phyloP scores from a whole-genome alignment of 2,888 invertebrate species.

The Thereva unica region DNA sequence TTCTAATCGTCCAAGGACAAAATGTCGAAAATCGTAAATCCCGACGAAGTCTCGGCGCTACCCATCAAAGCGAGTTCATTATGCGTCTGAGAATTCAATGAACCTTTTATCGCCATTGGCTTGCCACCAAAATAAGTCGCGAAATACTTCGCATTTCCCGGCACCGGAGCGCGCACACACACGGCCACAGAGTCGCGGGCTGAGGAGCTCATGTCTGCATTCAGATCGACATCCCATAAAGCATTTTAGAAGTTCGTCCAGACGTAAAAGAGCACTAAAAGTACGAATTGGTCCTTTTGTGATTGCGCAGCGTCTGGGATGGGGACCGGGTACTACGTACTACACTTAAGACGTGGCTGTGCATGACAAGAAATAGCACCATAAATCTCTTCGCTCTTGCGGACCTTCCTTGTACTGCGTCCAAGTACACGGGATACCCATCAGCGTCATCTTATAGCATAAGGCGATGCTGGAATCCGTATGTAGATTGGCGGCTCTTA shows the following conservation, averaged over 20 bases:
- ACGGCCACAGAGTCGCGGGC: too few relatives aligned
- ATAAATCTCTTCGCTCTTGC: neutral
- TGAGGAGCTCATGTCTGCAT: conserved; percentile 10
- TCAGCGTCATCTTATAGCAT: neutral
- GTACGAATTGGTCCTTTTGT: conserved; percentile 2
- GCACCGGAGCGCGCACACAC: neutral
- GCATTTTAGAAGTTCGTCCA: conserved; percentile 11
- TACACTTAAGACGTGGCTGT: conserved; percentile 10
- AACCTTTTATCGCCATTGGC: conserved; percentile 7
- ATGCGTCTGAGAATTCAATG: conserved; percentile 19
- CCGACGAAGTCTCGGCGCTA: neutral
- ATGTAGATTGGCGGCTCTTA: too few relatives aligned
- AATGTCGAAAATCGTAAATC: conserved; percentile 1
- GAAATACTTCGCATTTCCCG: conserved; percentile 15
- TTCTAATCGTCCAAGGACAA: conserved; percentile 6
- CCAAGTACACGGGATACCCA: neutral
- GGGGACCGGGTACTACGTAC: neutral
- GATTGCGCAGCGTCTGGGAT: conserved; percentile 5
- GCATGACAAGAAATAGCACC: conserved; percentile 16
- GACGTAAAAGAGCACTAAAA: conserved; percentile 13
- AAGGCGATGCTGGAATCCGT: too few relatives aligned
- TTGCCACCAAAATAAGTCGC: conserved; percentile 18
- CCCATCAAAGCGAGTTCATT: conserved; percentile 10
- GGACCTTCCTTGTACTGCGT: too few relatives aligned
- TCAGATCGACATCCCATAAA: conserved; percentile 19